phyloP scores from a whole-genome alignment of 2,797 vertebrate species.

The Sebastes baramenuke region DNA sequence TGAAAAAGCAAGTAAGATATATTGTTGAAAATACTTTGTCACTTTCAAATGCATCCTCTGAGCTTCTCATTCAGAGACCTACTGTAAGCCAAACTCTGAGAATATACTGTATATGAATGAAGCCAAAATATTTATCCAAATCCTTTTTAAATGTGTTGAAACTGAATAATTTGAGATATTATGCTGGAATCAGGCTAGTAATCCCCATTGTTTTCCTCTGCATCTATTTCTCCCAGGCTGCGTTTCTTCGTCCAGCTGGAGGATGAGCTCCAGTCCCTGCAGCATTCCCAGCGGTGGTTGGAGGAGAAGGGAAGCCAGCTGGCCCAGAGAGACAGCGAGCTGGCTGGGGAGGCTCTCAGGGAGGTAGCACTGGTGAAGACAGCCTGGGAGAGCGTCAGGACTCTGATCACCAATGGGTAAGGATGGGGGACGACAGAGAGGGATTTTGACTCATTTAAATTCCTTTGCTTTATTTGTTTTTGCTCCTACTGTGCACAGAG shows the following conservation, averaged over 20 bases:
- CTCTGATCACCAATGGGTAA: constrained; percentile 88
- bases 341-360: constrained; percentile 85
- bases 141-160: constrained; percentile 18
- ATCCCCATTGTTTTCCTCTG: constrained; percentile 60
- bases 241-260: constrained; percentile 92
- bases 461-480: neutral
- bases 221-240: constrained; percentile 80
- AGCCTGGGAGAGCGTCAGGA: constrained; percentile 88
- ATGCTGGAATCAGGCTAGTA: constrained; percentile 40
- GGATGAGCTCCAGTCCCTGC: constrained; percentile 91
- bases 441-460: neutral
- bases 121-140: constrained; percentile 20
- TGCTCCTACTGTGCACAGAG: neutral
- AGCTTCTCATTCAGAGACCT: constrained; percentile 4
- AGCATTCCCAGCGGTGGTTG: constrained; percentile 92
- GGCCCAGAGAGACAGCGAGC: constrained; percentile 87
- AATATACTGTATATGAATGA: neutral
- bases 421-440: neutral
- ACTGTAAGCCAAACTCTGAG: neutral
- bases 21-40: neutral
- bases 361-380: constrained; percentile 86
- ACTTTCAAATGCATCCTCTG: neutral
- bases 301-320: constrained; percentile 93
- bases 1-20: neutral
- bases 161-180: constrained; percentile 31